These are phyloP conservation scores for Myzus persicae DNA, from an alignment of 1,140 invertebrate genomes.

Conservation along the genomic window DNA sequence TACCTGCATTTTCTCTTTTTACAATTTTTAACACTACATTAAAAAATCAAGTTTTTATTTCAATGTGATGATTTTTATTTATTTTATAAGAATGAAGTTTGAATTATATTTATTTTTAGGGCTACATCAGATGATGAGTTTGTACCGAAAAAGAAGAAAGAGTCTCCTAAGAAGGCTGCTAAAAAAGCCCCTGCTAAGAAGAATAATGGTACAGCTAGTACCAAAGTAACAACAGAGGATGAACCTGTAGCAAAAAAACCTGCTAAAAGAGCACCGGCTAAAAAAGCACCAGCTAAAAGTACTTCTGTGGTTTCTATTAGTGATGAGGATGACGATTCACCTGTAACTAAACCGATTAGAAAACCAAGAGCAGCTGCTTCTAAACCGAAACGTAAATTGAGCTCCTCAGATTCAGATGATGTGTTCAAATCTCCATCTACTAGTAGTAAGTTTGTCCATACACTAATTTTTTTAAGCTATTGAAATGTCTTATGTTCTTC, in stretches of 20 bases:
- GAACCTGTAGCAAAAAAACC: not conserved
- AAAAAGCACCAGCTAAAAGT: not conserved
- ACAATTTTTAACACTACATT: too few species aligned
- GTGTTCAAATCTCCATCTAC: constrained; percentile 29
- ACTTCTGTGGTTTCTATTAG: not conserved
- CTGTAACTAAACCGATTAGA: not conserved
- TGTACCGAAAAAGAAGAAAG: constrained; percentile 51
- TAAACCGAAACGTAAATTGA: constrained; percentile 46
- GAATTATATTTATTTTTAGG: not conserved
- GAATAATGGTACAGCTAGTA: not conserved
- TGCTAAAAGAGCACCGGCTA: not conserved
- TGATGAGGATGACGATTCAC: not conserved
- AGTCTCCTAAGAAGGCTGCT: constrained; percentile 38
- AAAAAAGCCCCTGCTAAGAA: constrained; percentile 63
- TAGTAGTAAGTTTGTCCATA: constrained; percentile 25
- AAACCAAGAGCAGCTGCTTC: constrained; percentile 33
- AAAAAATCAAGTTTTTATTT: too few species aligned
- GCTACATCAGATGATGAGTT: constrained; percentile 46
- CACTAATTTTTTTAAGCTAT: not conserved
- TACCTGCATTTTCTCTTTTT: not conserved
- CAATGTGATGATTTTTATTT: not conserved
- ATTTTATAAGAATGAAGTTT: not conserved
- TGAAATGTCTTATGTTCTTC: not conserved
- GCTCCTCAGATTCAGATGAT: constrained; percentile 43
- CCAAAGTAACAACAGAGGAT: not conserved